Percentiles rank a stretch among this genome's conserved stretches.
Evolutionary conservation across 2,797 vertebrate species (phyloP).

Genomic region (Ceryle rudis): DNA sequence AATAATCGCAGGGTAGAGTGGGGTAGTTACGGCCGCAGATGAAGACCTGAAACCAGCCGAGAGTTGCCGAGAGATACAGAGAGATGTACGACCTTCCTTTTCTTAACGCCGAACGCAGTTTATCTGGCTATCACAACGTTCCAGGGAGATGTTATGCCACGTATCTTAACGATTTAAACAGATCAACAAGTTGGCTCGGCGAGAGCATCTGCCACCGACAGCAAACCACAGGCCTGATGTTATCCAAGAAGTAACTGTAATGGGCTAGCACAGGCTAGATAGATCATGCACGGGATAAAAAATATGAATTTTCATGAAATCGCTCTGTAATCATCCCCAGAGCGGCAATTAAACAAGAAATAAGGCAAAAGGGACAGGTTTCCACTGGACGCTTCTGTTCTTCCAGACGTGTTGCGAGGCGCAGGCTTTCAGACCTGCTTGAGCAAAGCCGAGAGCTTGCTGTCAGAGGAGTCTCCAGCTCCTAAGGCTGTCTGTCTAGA

Average conservation of each 20-base stretch:
- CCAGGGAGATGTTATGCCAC: constrained; percentile 10
- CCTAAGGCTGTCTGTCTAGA: not conserved
- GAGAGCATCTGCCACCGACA: not conserved
- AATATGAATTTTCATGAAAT: not conserved
- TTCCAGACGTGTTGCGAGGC: not conserved
- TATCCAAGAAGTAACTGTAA: constrained; percentile 14
- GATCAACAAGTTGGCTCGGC: not conserved
- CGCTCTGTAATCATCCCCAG: not conserved
- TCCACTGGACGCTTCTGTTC: not conserved
- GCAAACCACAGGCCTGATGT: constrained; percentile 13
- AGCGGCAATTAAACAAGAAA: not conserved
- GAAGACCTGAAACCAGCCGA: constrained; percentile 60
- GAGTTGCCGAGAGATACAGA: not conserved
- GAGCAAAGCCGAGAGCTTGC: not conserved
- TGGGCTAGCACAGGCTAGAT: not conserved
- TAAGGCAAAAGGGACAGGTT: not conserved
- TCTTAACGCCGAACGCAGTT: not conserved
- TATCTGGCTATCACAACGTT: not conserved
- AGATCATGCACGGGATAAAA: not conserved
- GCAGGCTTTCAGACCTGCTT: not conserved
- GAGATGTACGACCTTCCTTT: not conserved
- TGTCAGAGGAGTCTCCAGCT: not conserved
- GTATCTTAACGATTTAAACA: constrained; percentile 33
- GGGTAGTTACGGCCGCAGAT: constrained; percentile 48
- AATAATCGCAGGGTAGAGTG: constrained; percentile 50